These are phyloP conservation scores for Caenorhabditis macrosperma DNA, from an alignment of 2,888 invertebrate species.

Conservation along the genomic window DNA sequence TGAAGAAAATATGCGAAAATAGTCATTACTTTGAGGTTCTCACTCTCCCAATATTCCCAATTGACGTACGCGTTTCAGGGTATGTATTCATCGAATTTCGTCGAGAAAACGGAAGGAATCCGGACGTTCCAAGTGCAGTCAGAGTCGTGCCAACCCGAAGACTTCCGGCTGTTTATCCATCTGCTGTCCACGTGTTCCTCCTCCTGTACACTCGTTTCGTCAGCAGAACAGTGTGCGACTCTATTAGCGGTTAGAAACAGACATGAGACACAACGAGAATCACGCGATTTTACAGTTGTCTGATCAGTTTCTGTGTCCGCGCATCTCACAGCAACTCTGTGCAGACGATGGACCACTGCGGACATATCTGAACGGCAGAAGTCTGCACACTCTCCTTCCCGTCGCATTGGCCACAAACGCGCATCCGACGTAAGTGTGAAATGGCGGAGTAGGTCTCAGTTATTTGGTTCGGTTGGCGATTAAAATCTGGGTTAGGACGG, in stretches of 20 bases:
- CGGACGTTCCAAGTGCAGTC: conserved; percentile 68
- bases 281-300: conserved; percentile 74
- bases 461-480: conserved; percentile 3
- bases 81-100: conserved; percentile 72
- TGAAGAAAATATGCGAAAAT: conserved; percentile 62
- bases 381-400: conserved; percentile 67
- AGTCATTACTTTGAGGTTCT: conserved; percentile 71
- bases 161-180: conserved; percentile 72
- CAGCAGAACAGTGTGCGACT: conserved; percentile 64
- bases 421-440: conserved; percentile 53
- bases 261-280: not conserved
- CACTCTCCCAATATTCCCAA: too few species aligned
- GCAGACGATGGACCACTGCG: conserved; percentile 65
- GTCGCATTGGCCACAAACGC: conserved; percentile 58
- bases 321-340: conserved; percentile 65
- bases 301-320: conserved; percentile 74
- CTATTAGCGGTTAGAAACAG: conserved; percentile 63
- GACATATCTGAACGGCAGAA: conserved; percentile 66
- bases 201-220: conserved; percentile 48
- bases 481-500: conserved; percentile 3
- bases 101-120: conserved; percentile 65
- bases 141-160: conserved; percentile 58
- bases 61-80: conserved; percentile 64
- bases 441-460: not conserved
- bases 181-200: conserved; percentile 65